Evolutionary conservation across 2,888 invertebrate genomes (phyloP).

Genomic region (Sepiola atlantica): DNA sequence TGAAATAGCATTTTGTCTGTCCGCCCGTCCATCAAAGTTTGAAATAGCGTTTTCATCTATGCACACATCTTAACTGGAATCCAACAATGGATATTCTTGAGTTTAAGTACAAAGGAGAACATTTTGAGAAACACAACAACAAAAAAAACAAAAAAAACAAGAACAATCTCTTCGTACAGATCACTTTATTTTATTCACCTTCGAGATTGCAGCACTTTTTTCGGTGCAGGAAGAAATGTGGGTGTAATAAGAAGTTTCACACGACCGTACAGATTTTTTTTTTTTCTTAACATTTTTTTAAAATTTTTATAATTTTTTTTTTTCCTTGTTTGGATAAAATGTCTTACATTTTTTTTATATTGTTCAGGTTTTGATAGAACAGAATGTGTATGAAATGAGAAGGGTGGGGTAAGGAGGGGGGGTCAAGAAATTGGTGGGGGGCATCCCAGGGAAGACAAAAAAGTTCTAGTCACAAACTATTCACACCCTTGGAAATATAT

Average conservation of each 20-base stretch:
- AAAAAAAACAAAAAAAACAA: not conserved
- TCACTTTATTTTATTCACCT: conserved; percentile 13
- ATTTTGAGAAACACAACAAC: not conserved
- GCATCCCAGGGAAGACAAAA: not conserved
- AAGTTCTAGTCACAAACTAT: conserved; percentile 23
- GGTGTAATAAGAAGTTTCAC: conserved; percentile 12
- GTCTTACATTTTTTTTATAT: not conserved
- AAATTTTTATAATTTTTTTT: not conserved
- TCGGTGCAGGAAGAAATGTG: conserved; percentile 8
- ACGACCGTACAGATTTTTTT: conserved; percentile 10
- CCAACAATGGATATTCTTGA: no score
- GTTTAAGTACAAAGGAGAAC: no score
- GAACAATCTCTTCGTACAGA: not conserved
- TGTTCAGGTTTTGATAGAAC: not conserved
- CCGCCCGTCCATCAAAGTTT: no score
- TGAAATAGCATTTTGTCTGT: no score
- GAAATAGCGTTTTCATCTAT: no score
- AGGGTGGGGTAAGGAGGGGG: not conserved
- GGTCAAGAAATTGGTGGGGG: not conserved
- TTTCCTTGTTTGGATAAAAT: not conserved
- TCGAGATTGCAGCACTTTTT: not conserved
- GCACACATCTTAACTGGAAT: no score
- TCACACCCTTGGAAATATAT: conserved; percentile 9
- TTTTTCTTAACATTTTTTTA: not conserved
- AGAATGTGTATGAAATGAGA: conserved; percentile 10